Conservation (phyloP, 2,888 invertebrate species). For the Uloborus plumipes region DNA sequence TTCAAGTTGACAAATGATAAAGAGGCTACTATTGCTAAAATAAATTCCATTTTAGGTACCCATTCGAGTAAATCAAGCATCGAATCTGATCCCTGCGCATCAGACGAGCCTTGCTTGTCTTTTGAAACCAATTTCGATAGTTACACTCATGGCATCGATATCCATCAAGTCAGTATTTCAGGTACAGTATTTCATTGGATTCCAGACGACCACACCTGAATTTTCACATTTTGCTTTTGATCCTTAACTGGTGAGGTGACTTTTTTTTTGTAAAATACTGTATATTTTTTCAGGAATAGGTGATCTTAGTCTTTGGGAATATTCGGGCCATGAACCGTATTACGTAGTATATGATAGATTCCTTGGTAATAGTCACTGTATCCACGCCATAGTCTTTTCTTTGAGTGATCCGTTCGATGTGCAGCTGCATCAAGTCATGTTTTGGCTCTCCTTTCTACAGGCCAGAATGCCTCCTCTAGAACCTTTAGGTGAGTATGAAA, state of each 20-base stretch:
- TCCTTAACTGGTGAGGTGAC: too few relatives aligned
- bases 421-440: slow-evolving; percentile 79
- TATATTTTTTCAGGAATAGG: slow-evolving; percentile 76
- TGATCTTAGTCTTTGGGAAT: slow-evolving; percentile 81
- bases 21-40: too few relatives aligned
- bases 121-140: slow-evolving; percentile 71
- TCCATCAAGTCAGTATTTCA: slow-evolving; percentile 75
- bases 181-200: too few relatives aligned
- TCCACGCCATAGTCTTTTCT: slow-evolving; percentile 79
- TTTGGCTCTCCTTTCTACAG: slow-evolving; percentile 83
- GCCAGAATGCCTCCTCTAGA: slow-evolving; percentile 77
- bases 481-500: slow-evolving; percentile 74
- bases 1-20: too few relatives aligned
- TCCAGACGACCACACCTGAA: too few relatives aligned
- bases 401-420: slow-evolving; percentile 78
- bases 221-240: too few relatives aligned
- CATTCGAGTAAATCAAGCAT: slow-evolving; percentile 66
- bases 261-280: too few relatives aligned
- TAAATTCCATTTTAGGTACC: slow-evolving; percentile 52
- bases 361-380: slow-evolving; percentile 75
- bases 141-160: slow-evolving; percentile 78
- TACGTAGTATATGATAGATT: slow-evolving; percentile 81
- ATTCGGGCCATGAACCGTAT: slow-evolving; percentile 83
- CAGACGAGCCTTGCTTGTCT: slow-evolving; percentile 55
- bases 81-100: slow-evolving; percentile 63